phyloP scores from a whole-genome alignment of 2,797 vertebrate genomes.

The Sebastes steindachneri region DNA sequence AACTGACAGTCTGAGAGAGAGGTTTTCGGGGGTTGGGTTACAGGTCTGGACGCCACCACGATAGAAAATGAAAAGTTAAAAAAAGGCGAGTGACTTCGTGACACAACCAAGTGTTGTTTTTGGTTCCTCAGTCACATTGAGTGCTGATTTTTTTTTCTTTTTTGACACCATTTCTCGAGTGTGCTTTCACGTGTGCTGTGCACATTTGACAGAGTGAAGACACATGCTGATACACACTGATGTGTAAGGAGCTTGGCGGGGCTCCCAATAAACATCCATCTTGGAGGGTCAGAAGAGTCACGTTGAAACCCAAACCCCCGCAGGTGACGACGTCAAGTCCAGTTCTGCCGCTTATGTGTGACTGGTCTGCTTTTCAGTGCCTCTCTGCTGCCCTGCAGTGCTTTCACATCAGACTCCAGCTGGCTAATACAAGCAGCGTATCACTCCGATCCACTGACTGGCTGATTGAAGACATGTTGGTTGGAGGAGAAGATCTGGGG shows the following conservation, averaged over 20 bases:
- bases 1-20: conserved; percentile 74
- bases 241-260: conserved; percentile 24
- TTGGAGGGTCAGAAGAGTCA: conserved; percentile 43
- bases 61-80: conserved; percentile 69
- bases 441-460: conserved; percentile 29
- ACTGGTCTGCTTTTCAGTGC: conserved; percentile 74
- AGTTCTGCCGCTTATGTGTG: conserved; percentile 47
- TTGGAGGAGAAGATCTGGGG: conserved; percentile 50
- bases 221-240: conserved; percentile 61
- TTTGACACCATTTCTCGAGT: conserved; percentile 65
- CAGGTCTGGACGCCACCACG: conserved; percentile 58
- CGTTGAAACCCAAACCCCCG: conserved; percentile 45
- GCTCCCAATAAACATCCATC: conserved; percentile 44
- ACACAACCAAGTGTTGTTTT: conserved; percentile 66
- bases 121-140: conserved; percentile 68
- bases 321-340: conserved; percentile 47
- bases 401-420: conserved; percentile 52
- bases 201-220: conserved; percentile 71
- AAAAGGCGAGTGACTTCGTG: conserved; percentile 73
- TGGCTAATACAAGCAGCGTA: conserved; percentile 25
- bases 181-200: conserved; percentile 69
- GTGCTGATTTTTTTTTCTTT: conserved; percentile 32
- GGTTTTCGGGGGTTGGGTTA: conserved; percentile 51
- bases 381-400: conserved; percentile 81
- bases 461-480: conserved; percentile 28